Conservation (phyloP, 2,797 vertebrate species). For the Bradypodion pumilum region DNA sequence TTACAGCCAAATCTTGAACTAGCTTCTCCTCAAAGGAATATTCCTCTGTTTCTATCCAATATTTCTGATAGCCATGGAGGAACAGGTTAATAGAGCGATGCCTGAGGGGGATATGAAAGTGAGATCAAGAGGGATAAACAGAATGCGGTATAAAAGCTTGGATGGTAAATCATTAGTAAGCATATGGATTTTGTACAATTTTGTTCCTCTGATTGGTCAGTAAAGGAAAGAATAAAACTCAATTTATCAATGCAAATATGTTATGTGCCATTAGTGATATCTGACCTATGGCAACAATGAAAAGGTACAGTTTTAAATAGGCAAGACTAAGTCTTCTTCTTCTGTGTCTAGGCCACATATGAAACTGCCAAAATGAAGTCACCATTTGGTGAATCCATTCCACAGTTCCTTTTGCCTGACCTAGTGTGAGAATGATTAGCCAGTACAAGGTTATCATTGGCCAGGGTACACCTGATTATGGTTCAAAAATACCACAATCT, state of each 20-base stretch:
- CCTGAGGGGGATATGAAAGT: constrained; percentile 87
- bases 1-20: constrained; percentile 99
- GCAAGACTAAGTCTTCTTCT: too few species aligned
- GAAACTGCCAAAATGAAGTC: too few species aligned
- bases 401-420: too few species aligned
- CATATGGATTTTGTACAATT: constrained; percentile 80
- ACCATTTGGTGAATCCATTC: too few species aligned
- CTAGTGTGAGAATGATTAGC: too few species aligned
- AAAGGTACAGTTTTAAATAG: too few species aligned
- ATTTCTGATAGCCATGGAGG: constrained; percentile 99
- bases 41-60: constrained; percentile 99
- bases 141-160: constrained; percentile 79
- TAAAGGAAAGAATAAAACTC: constrained; percentile 42
- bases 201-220: constrained; percentile 87
- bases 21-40: constrained; percentile 99
- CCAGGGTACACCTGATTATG: too few species aligned
- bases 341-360: too few species aligned
- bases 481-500: too few species aligned
- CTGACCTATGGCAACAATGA: too few species aligned
- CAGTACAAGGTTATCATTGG: too few species aligned
- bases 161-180: constrained; percentile 86
- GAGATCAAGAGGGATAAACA: constrained; percentile 86
- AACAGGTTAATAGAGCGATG: constrained; percentile 99
- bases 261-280: too few species aligned
- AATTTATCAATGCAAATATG: background rate